Percentiles rank a stretch among this genome's conserved stretches.
These are phyloP conservation scores for Cynodonichthys magdalenae DNA, from an alignment of 2,797 vertebrate species.

Conservation along the genomic window DNA sequence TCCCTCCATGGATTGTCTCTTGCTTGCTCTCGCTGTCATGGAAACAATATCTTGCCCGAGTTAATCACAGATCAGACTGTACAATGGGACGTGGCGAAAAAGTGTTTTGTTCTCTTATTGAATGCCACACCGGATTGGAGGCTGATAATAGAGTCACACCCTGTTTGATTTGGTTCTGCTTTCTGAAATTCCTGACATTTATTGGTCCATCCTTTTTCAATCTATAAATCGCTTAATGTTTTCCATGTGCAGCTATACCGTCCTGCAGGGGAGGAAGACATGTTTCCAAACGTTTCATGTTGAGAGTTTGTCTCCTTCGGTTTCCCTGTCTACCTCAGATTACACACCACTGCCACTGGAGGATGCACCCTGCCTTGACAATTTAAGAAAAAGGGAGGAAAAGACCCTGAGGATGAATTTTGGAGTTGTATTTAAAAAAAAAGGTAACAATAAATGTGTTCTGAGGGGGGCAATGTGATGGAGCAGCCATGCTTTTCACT, in stretches of 20 bases:
- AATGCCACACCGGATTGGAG: constrained; percentile 40
- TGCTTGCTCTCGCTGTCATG: constrained; percentile 56
- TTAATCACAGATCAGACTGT: constrained; percentile 71
- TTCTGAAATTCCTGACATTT: constrained; percentile 74
- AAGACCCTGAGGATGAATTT: constrained; percentile 17
- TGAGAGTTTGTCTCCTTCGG: constrained; percentile 60
- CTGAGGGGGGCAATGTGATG: constrained; percentile 7
- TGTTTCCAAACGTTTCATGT: constrained; percentile 72
- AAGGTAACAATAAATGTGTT: constrained; percentile 20
- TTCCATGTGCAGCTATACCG: constrained; percentile 75
- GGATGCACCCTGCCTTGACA: constrained; percentile 26
- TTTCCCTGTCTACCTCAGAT: constrained; percentile 44
- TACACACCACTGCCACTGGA: constrained; percentile 34
- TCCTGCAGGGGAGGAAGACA: constrained; percentile 64
- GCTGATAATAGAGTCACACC: constrained; percentile 48
- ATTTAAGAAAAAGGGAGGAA: constrained; percentile 19
- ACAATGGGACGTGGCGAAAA: constrained; percentile 61
- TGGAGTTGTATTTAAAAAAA: constrained; percentile 3
- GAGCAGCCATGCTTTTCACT: constrained; percentile 31
- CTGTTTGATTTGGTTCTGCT: constrained; percentile 58
- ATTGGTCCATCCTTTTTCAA: constrained; percentile 70
- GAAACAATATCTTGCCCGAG: constrained; percentile 67
- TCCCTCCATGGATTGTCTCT: constrained; percentile 44
- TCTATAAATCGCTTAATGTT: constrained; percentile 71
- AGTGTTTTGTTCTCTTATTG: constrained; percentile 61